Base-by-base conservation (phyloP, 92 coral and sea anemone genomes). In the Epizoanthus illoricatus region DNA sequence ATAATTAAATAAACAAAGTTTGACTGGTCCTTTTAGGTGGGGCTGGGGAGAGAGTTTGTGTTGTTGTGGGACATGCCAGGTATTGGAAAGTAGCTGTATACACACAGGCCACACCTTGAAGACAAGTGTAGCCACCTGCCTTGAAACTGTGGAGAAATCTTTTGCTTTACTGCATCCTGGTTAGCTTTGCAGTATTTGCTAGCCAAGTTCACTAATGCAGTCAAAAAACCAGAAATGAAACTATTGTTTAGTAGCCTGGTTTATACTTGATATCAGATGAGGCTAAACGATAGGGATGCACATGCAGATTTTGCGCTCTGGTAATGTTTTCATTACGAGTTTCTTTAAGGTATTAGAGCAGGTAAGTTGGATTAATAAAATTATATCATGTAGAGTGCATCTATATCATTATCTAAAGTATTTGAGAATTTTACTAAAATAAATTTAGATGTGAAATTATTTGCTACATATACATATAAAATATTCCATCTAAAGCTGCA, bases 291-390 rank as follows among this genome's bases (percentile, higher is more conserved):
- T 17, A 59, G 47, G 71, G 65, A 78, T 78, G 72, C 71, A 78
- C 71, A 42, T 78, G 61, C 82, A 78, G 71, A 78, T 78, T n/a
- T 58, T 78, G 1, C 71, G 43, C 33, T 78, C 82, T 9, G 64
- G 82, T 78, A 63, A 78, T 63, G 23, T 78, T 41, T 78, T 62
- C 49, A 54, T 78, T 16, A 64, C 82, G 5, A 78, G 82, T 41
- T 78, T 78, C 71, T 78, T 78, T 59, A 63, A 64, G 52, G 82
- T 78, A 10, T 21, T 78, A 13, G 82, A 78, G 33, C 82, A 62
- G 82, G 82, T 78, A 20, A 58, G 71, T 13, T n/a, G 24, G 11
- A 5, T 52, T 9, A 4, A 73, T 18, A 45, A 6, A 11, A 52
- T 52, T 52, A 13, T 52, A 52, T 15, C 2, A 10, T 3, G 0